Percentiles rank a stretch among this genome's conserved stretches.
These are phyloP conservation scores for Pseudolycoriella hygida DNA, from an alignment of 2,888 invertebrate genomes.

Conservation along the genomic window DNA sequence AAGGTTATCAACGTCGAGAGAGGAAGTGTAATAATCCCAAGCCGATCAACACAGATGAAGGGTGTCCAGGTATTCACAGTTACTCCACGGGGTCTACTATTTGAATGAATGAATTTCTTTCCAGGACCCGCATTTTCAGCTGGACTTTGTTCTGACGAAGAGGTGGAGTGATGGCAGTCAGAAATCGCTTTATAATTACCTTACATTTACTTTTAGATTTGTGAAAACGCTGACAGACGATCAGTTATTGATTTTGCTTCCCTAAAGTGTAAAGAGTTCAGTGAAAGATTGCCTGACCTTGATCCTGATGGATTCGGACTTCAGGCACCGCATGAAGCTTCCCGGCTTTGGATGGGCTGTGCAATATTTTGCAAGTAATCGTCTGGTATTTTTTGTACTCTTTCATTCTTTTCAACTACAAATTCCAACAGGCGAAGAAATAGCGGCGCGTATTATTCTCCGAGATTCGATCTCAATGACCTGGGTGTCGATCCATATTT, in stretches of 20 bases:
- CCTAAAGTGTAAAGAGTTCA: slow-evolving; percentile 44
- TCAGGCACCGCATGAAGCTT: slow-evolving; percentile 56
- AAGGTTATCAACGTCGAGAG: slow-evolving; percentile 38
- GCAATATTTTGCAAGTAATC: slow-evolving; percentile 45
- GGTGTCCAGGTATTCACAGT: slow-evolving; percentile 43
- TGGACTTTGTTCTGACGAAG: too few species aligned
- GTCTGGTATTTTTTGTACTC: too few species aligned
- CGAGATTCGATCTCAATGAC: slow-evolving; percentile 56
- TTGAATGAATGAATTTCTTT: too few species aligned
- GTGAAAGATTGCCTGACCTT: slow-evolving; percentile 37
- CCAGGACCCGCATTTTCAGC: too few species aligned
- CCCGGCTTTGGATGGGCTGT: slow-evolving; percentile 60
- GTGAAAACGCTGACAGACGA: slow-evolving; percentile 30
- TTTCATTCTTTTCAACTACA: background rate
- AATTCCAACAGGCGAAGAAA: slow-evolving; percentile 29
- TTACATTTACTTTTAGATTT: background rate
- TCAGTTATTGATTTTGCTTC: slow-evolving; percentile 39
- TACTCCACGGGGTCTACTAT: slow-evolving; percentile 44
- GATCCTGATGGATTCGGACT: slow-evolving; percentile 49
- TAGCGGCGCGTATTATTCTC: slow-evolving; percentile 53
- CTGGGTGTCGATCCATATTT: slow-evolving; percentile 54
- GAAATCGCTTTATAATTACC: too few species aligned
- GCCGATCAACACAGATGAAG: slow-evolving; percentile 32
- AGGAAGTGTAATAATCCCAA: slow-evolving; percentile 37
- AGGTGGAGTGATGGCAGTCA: too few species aligned